A percentile compares a stretch with the other conserved stretches of the same genome.
Evolutionary conservation across 2,113 vertebrate genomes (phyloP).

Genomic region (Romanogobio albipinnatus): DNA sequence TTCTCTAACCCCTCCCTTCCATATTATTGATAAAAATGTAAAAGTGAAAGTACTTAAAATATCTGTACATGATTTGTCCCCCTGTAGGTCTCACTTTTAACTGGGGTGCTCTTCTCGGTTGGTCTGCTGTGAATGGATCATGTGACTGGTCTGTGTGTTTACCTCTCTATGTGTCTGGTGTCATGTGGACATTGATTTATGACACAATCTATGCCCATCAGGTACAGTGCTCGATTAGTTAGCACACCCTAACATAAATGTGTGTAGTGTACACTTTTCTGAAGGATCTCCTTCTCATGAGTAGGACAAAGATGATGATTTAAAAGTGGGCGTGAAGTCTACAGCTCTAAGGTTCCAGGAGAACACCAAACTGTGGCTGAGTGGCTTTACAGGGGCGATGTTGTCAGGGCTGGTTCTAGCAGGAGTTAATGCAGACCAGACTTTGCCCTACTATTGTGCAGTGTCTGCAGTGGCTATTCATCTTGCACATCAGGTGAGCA

Average conservation of each 20-base stretch:
- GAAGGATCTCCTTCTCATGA: constrained; percentile 28
- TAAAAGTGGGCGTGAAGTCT: constrained; percentile 88
- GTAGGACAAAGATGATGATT: constrained; percentile 91
- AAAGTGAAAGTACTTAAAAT: not conserved
- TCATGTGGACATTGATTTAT: constrained; percentile 95
- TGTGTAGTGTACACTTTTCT: not conserved
- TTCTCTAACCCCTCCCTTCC: not conserved
- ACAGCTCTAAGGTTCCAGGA: constrained; percentile 87
- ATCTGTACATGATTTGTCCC: not conserved
- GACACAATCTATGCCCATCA: constrained; percentile 98
- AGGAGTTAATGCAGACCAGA: constrained; percentile 84
- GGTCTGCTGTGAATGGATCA: constrained; percentile 87
- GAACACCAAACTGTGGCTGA: constrained; percentile 88
- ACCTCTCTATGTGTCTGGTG: constrained; percentile 89
- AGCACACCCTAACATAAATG: not conserved
- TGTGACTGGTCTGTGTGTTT: constrained; percentile 92
- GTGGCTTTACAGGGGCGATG: constrained; percentile 86
- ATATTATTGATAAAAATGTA: not conserved
- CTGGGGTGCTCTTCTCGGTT: constrained; percentile 94
- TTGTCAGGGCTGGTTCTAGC: constrained; percentile 79
- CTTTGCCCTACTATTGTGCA: constrained; percentile 81
- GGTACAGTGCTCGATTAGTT: constrained; percentile 70
- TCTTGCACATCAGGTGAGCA: constrained; percentile 83
- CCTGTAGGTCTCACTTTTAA: constrained; percentile 89
- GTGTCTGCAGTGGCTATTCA: constrained; percentile 79